These are phyloP conservation scores for Drosophila histrio DNA, from an alignment of 2,888 invertebrate species.

Conservation along the genomic window DNA sequence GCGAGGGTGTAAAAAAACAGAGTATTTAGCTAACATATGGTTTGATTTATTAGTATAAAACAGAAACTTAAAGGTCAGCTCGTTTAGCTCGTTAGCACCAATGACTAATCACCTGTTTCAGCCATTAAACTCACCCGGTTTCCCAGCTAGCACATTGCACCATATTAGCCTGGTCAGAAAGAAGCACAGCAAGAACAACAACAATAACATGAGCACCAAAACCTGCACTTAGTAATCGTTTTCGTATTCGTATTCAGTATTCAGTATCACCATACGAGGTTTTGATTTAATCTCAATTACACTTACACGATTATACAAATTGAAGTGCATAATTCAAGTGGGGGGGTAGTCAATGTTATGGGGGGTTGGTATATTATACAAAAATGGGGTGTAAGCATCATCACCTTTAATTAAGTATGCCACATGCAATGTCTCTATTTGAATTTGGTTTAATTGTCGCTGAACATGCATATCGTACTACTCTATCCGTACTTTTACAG, in stretches of 20 bases:
- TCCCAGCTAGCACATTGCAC: constrained; percentile 23
- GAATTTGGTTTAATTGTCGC: constrained; percentile 41
- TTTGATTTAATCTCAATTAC: constrained; percentile 62
- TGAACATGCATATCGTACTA: constrained; percentile 57
- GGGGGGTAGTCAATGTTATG: background rate
- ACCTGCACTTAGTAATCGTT: constrained; percentile 1
- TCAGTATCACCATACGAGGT: constrained; percentile 26
- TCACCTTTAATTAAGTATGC: constrained; percentile 53
- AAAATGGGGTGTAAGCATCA: constrained; percentile 10
- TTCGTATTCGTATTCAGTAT: background rate
- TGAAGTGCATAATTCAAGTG: constrained; percentile 48
- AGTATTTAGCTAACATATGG: background rate
- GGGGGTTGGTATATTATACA: background rate
- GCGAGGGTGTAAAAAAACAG: background rate
- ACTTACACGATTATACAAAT: constrained; percentile 48
- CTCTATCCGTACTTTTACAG: constrained; percentile 72
- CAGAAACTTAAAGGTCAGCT: constrained; percentile 19
- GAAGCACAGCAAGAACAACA: background rate
- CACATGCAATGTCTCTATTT: constrained; percentile 59
- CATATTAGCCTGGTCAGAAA: constrained; percentile 32
- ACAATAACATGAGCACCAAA: background rate
- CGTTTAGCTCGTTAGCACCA: constrained; percentile 14
- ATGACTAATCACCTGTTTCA: background rate
- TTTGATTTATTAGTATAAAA: background rate
- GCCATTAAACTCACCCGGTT: background rate